A percentile compares a stretch with the other conserved stretches of the same genome.
phyloP scores from a whole-genome alignment of 2,888 invertebrate species.

The Catocala fraxini region DNA sequence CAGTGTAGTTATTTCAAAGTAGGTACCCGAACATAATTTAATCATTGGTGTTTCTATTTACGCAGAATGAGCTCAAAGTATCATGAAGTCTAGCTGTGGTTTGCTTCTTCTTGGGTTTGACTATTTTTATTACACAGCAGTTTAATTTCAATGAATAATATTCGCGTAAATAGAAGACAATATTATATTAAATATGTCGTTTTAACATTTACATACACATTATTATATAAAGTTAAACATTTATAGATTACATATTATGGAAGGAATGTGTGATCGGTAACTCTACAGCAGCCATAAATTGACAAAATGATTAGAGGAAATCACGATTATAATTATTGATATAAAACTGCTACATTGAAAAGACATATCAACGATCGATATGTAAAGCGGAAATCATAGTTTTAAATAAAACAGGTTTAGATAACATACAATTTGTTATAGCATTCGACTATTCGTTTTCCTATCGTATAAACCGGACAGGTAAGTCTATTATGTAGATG shows the following conservation, averaged over 20 bases:
- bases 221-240: neutral
- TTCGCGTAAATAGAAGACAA: too few relatives aligned
- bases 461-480: slow-evolving; percentile 2
- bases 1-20: too few relatives aligned
- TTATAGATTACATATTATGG: neutral
- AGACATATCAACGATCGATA: slow-evolving; percentile 17
- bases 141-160: too few relatives aligned
- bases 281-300: neutral
- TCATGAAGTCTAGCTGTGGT: too few relatives aligned
- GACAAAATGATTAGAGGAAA: slow-evolving; percentile 5
- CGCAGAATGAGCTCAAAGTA: too few relatives aligned
- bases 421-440: slow-evolving; percentile 7
- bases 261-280: neutral
- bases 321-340: slow-evolving; percentile 6
- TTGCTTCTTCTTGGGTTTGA: too few relatives aligned
- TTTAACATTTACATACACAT: too few relatives aligned
- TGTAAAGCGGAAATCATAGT: slow-evolving; percentile 27
- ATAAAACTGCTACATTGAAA: slow-evolving; percentile 4
- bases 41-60: too few relatives aligned
- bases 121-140: too few relatives aligned
- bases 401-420: slow-evolving; percentile 32
- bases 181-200: neutral
- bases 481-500: neutral
- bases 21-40: too few relatives aligned
- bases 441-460: too few relatives aligned